Conservation (phyloP, 2,888 invertebrate species). For the Allacma fusca region DNA sequence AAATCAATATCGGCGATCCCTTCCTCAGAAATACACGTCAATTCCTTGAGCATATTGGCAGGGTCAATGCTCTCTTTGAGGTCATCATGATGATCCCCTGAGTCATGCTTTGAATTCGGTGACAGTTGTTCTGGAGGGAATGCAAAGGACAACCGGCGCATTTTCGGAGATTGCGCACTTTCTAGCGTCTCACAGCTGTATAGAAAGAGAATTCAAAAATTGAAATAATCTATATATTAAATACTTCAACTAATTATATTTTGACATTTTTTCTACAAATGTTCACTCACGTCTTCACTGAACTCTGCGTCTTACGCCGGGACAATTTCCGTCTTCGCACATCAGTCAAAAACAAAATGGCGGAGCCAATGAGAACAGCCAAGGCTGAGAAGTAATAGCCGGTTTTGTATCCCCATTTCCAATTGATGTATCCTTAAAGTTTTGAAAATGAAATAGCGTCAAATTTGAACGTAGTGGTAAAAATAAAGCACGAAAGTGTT, state of each 20-base stretch:
- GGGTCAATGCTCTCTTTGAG: slow-evolving; percentile 49
- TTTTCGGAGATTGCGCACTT: slow-evolving; percentile 69
- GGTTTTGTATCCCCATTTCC: slow-evolving; percentile 72
- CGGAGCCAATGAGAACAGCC: slow-evolving; percentile 78
- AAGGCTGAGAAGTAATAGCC: slow-evolving; percentile 86
- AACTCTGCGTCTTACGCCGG: slow-evolving; percentile 59
- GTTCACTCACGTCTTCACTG: slow-evolving; percentile 58
- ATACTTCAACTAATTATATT: neutral
- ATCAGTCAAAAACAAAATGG: slow-evolving; percentile 82
- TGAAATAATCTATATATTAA: neutral
- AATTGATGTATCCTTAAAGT: slow-evolving; percentile 44
- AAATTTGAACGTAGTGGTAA: too few species aligned
- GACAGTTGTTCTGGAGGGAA: slow-evolving; percentile 57
- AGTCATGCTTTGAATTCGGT: slow-evolving; percentile 56
- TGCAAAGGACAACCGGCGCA: slow-evolving; percentile 64
- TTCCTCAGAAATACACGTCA: slow-evolving; percentile 86
- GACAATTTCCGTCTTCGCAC: slow-evolving; percentile 72
- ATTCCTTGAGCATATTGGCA: slow-evolving; percentile 66
- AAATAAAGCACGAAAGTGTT: neutral
- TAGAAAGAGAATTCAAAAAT: too few species aligned
- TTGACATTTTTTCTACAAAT: neutral
- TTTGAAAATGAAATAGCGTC: neutral
- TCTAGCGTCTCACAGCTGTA: slow-evolving; percentile 62
- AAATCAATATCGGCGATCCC: slow-evolving; percentile 84
- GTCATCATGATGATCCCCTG: slow-evolving; percentile 39